A percentile compares a stretch with the other conserved stretches of the same genome.
Evolutionary conservation across 2,113 vertebrate genomes (phyloP).

Genomic region (Tursiops truncatus): DNA sequence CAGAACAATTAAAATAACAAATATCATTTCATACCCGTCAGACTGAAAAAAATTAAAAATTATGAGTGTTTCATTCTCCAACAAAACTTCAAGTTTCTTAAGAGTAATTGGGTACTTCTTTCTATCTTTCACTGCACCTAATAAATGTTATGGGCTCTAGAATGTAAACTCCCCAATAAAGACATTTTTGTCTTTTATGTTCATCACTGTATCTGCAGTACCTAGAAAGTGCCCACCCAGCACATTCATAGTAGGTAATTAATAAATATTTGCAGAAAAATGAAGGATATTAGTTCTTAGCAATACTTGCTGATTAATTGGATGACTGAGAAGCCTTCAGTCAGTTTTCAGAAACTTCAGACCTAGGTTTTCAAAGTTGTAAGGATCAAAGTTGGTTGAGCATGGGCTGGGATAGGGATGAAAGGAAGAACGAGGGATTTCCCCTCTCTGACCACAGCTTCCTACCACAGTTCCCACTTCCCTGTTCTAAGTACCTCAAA

Average conservation of each 20-base stretch:
- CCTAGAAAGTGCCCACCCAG: background rate
- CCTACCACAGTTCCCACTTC: conserved; percentile 62
- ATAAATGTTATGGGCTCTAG: background rate
- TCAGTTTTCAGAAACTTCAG: background rate
- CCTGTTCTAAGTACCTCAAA: background rate
- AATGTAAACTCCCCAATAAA: background rate
- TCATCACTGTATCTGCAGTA: background rate
- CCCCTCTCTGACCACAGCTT: conserved; percentile 51
- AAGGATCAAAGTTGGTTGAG: background rate
- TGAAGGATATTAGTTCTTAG: background rate
- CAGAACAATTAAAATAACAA: background rate
- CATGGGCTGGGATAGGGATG: background rate
- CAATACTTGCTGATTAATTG: background rate
- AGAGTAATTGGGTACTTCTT: background rate
- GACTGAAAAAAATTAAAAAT: background rate
- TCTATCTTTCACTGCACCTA: background rate
- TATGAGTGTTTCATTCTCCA: background rate
- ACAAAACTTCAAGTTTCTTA: background rate
- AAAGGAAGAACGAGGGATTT: background rate
- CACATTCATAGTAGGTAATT: background rate
- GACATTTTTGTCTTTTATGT: background rate
- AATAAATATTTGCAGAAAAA: background rate
- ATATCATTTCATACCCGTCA: background rate
- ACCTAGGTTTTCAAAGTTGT: background rate
- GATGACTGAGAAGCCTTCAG: background rate